Base-by-base conservation (phyloP, 1,140 invertebrate species). In the Hycleus cichorii region DNA sequence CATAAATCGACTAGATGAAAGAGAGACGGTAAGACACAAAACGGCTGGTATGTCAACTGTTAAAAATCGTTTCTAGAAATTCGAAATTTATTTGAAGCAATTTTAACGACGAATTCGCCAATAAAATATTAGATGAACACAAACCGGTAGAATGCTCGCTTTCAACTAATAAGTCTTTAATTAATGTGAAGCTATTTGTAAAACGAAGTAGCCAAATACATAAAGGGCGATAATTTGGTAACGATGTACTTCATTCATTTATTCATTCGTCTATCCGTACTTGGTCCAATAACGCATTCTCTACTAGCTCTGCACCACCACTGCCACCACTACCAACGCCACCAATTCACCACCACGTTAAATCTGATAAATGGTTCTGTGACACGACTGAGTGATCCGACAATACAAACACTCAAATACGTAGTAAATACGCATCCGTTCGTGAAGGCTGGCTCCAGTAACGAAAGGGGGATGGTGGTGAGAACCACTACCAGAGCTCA, bases 361-460 rank as follows among this genome's bases (percentile, higher is more conserved):
- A 69, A 72, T 69, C 70, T 72, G 70, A 72, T 72, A 70, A 72
- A 72, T 72, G 69, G 68, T 64, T 63, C 65, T 66, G 61, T 69
- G 69, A 69, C 67, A 70, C 69, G 63, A 70, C 64, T 69, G 65
- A 72, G 66, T 70, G 70, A 72, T 72, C 69, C 68, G 64, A 72
- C 69, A 72, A 72, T 72, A 70, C 69, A 70, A 72, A 72, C 70
- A 70, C 69, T 72, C 70, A 70, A 72, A 72, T 72, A 70, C 70
- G 64, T 72, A 70, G 65, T 72, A 72, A 72, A 72, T 72, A 70
- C 70, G 64, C 68, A 72, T 72, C 67, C 70, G 70, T 60, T 62
- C 46, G 51, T 60, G 32, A 32, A 32, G 32, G 32, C 63, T 56
- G 57, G 58, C 63, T 57, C 47, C 53, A 58, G 58, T 59, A 53